These are phyloP conservation scores for Sesamia nonagrioides DNA, from an alignment of 1,140 invertebrate genomes.

Conservation along the genomic window DNA sequence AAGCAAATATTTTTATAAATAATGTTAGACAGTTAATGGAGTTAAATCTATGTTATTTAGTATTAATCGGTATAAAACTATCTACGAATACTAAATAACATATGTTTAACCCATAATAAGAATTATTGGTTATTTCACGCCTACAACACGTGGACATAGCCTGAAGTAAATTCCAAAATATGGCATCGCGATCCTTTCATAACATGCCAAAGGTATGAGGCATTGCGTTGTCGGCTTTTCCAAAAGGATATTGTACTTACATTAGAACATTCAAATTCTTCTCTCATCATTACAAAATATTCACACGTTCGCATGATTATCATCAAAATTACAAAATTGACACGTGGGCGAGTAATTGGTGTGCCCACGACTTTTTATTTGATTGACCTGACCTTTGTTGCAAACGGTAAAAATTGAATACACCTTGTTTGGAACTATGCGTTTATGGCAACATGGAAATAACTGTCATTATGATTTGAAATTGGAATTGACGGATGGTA, in stretches of 20 bases:
- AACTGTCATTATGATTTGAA: constrained; percentile 37
- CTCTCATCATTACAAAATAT: constrained; percentile 26
- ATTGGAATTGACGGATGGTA: constrained; percentile 22
- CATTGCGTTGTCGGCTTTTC: not conserved
- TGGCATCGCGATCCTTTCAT: not conserved
- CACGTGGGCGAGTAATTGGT: constrained; percentile 43
- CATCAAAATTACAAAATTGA: constrained; percentile 38
- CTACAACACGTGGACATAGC: not conserved
- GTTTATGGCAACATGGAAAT: constrained; percentile 28
- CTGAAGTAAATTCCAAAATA: no score
- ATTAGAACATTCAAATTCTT: constrained; percentile 2
- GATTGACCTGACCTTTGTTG: constrained; percentile 47
- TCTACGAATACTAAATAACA: no score
- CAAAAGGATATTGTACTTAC: not conserved
- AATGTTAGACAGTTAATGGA: no score
- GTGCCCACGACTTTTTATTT: constrained; percentile 45
- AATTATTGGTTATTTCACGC: not conserved
- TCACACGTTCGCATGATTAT: constrained; percentile 41
- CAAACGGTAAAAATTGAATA: constrained; percentile 45
- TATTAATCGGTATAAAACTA: no score
- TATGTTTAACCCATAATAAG: no score
- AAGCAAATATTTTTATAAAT: not conserved
- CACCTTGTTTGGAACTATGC: constrained; percentile 22
- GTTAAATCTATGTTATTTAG: no score
- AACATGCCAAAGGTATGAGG: not conserved